phyloP scores from a whole-genome alignment of 2,888 invertebrate species.

The Sinopyrophorus schimmeli region DNA sequence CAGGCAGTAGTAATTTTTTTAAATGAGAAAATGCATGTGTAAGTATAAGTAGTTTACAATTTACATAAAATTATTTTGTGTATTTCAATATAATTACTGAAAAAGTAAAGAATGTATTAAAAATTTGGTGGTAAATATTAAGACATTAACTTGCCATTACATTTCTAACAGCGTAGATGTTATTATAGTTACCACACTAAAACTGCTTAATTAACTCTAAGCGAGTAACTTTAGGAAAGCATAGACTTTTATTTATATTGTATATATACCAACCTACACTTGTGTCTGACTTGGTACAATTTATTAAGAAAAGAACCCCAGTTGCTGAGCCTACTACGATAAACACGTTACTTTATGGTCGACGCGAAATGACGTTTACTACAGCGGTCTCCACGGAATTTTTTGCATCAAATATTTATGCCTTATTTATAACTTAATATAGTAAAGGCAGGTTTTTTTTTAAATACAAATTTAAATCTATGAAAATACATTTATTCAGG shows the following conservation, averaged over 20 bases:
- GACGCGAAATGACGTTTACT: conserved; percentile 39
- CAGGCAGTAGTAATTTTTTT: too few relatives aligned
- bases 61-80: too few relatives aligned
- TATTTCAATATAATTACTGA: too few relatives aligned
- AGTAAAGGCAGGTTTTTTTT: conserved; percentile 25
- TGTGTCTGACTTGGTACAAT: conserved; percentile 31
- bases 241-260: too few relatives aligned
- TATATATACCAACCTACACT: conserved; percentile 24
- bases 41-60: too few relatives aligned
- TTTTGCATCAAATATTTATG: conserved; percentile 34
- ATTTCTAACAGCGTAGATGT: too few relatives aligned
- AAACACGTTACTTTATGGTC: conserved; percentile 41
- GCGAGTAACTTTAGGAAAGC: conserved; percentile 17
- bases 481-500: too few relatives aligned
- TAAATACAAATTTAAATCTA: conserved; percentile 6
- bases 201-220: conserved; percentile 25
- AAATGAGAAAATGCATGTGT: too few relatives aligned
- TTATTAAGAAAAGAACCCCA: conserved; percentile 31
- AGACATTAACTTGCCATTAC: too few relatives aligned
- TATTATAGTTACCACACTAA: too few relatives aligned
- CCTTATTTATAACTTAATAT: conserved; percentile 34
- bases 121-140: too few relatives aligned
- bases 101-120: too few relatives aligned
- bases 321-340: conserved; percentile 35
- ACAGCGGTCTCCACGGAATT: conserved; percentile 32